These are phyloP conservation scores for Pinctada fucata DNA, from an alignment of 2,888 invertebrate genomes.

Conservation along the genomic window DNA sequence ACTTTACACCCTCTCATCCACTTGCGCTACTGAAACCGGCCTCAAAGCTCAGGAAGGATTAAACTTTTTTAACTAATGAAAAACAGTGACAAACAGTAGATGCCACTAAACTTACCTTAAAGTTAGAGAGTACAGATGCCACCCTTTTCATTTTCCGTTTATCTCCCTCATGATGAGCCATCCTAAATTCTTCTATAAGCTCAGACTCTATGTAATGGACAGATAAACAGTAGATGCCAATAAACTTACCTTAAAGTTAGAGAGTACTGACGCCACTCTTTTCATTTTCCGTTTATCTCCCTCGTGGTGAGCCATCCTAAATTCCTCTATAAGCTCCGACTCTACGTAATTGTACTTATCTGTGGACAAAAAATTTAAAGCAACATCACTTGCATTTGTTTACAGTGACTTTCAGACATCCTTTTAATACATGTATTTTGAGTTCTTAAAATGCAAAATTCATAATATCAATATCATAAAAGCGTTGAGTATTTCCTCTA, in stretches of 20 bases:
- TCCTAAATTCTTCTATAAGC: constrained; percentile 95
- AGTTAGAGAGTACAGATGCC: constrained; percentile 93
- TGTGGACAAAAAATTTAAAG: constrained; percentile 43
- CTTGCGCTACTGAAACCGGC: too few relatives aligned
- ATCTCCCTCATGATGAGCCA: constrained; percentile 91
- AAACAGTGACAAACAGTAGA: too few relatives aligned
- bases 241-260: constrained; percentile 87
- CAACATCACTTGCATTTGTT: not conserved
- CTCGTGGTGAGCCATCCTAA: constrained; percentile 90
- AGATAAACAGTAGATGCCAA: not conserved
- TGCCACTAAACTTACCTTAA: constrained; percentile 82
- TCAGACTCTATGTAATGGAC: constrained; percentile 71
- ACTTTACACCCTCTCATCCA: too few relatives aligned
- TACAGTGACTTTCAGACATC: too few relatives aligned
- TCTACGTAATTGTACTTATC: constrained; percentile 79
- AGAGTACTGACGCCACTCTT: constrained; percentile 92
- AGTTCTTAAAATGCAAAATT: too few relatives aligned
- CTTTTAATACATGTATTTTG: too few relatives aligned
- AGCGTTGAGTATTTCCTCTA: too few relatives aligned
- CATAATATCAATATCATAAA: too few relatives aligned
- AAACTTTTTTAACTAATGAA: too few relatives aligned
- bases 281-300: constrained; percentile 94
- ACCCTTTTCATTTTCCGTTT: constrained; percentile 93
- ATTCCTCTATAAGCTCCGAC: constrained; percentile 90
- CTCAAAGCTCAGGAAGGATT: too few relatives aligned